These are phyloP conservation scores for Nomada hirtipes DNA, from an alignment of 2,888 invertebrate genomes.

Conservation along the genomic window DNA sequence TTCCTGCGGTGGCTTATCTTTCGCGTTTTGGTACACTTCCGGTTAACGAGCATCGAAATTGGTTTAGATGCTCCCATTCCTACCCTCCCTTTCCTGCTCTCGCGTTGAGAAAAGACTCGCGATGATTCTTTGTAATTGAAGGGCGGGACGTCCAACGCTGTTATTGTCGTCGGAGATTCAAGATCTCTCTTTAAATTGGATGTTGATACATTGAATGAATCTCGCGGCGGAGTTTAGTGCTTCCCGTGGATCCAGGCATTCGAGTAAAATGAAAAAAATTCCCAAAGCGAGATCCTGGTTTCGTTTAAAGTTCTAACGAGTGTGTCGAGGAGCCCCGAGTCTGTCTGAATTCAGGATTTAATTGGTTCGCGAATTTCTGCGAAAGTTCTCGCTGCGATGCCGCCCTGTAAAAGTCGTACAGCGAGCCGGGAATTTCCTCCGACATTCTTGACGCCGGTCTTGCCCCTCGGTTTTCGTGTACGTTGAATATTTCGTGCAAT, in stretches of 20 bases:
- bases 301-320: conserved; percentile 40
- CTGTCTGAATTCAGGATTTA: conserved; percentile 28
- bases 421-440: conserved; percentile 9
- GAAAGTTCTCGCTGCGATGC: conserved; percentile 2
- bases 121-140: conserved; percentile 18
- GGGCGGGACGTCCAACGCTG: not conserved
- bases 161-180: not conserved
- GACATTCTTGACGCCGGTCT: conserved; percentile 25
- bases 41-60: conserved; percentile 51
- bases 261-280: conserved; percentile 26
- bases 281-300: conserved; percentile 14
- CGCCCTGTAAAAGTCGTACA: conserved; percentile 23
- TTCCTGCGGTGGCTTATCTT: conserved; percentile 42
- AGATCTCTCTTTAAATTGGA: conserved; percentile 19
- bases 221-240: not conserved
- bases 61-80: conserved; percentile 16
- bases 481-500: conserved; percentile 6
- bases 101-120: not conserved
- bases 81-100: not conserved
- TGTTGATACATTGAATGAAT: conserved; percentile 20
- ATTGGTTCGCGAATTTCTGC: conserved; percentile 38
- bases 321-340: conserved; percentile 27
- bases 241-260: not conserved
- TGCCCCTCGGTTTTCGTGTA: not conserved
- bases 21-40: conserved; percentile 21